These are phyloP conservation scores for Chamaea fasciata DNA, from an alignment of 2,113 vertebrate genomes.

Conservation along the genomic window DNA sequence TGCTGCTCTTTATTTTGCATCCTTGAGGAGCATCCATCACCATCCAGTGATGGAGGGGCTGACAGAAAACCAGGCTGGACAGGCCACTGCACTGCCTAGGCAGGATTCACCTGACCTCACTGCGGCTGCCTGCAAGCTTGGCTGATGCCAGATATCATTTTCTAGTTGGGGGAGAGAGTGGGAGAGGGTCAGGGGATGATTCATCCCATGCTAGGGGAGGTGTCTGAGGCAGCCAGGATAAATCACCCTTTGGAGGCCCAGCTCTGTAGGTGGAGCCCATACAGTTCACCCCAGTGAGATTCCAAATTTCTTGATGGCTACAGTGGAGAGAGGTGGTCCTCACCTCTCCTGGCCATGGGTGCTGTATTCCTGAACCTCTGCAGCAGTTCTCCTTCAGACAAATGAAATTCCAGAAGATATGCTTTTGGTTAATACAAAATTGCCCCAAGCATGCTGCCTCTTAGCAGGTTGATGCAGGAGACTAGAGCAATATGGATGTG, in stretches of 20 bases:
- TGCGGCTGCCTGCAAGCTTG: not conserved
- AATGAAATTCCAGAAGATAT: not conserved
- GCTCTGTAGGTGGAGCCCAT: not conserved
- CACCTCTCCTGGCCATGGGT: not conserved
- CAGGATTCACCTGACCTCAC: not conserved
- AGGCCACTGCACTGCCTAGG: not conserved
- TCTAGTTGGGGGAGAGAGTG: not conserved
- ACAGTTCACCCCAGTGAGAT: not conserved
- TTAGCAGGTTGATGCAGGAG: not conserved
- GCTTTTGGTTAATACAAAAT: not conserved
- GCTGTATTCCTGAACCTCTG: not conserved
- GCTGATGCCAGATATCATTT: not conserved
- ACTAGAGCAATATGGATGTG: not conserved
- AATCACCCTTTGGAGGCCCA: not conserved
- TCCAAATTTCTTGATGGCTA: not conserved
- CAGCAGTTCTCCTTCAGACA: not conserved
- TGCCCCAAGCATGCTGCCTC: not conserved
- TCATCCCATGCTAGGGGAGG: not conserved
- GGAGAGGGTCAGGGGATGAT: not conserved
- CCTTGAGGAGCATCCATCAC: not conserved
- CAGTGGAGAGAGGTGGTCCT: not conserved
- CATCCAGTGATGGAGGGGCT: not conserved
- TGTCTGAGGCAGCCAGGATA: not conserved
- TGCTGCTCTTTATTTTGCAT: not conserved
- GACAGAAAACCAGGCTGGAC: not conserved